phyloP scores from a whole-genome alignment of 2,888 invertebrate genomes.

The Tetragonula carbonaria region DNA sequence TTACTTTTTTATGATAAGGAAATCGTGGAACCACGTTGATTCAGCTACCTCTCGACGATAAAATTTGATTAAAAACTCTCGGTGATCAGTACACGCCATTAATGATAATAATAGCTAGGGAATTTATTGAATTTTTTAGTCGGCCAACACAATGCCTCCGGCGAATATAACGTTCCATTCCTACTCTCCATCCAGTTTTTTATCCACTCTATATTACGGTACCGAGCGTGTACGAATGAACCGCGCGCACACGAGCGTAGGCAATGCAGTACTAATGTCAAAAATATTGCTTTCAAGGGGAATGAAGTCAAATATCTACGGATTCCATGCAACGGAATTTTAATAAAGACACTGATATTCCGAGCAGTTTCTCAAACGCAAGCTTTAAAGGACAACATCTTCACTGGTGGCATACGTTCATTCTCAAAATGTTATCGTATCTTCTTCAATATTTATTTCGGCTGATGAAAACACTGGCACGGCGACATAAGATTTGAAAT shows the following conservation, averaged over 20 bases:
- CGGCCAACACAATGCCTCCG: constrained; percentile 45
- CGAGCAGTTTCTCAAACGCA: background rate
- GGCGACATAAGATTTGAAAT: background rate
- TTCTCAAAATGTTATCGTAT: background rate
- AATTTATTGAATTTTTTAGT: constrained; percentile 65
- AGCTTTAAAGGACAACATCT: background rate
- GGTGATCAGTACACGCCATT: constrained; percentile 20
- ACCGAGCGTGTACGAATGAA: constrained; percentile 20
- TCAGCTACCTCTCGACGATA: background rate
- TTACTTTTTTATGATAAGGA: background rate
- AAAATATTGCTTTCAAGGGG: constrained; percentile 66
- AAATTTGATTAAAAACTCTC: constrained; percentile 28
- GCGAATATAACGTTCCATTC: constrained; percentile 36
- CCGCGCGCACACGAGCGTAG: background rate
- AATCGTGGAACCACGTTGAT: background rate
- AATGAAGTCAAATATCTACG: constrained; percentile 19
- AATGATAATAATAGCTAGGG: constrained; percentile 54
- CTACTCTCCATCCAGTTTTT: background rate
- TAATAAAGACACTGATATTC: constrained; percentile 57
- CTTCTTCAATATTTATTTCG: background rate
- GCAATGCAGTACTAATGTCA: constrained; percentile 47
- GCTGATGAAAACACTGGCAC: background rate
- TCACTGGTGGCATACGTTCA: background rate
- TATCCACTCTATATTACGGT: constrained; percentile 28
- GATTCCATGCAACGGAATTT: constrained; percentile 59